These are phyloP conservation scores for Lagopus muta DNA, from an alignment of 2,113 vertebrate genomes.

Conservation along the genomic window DNA sequence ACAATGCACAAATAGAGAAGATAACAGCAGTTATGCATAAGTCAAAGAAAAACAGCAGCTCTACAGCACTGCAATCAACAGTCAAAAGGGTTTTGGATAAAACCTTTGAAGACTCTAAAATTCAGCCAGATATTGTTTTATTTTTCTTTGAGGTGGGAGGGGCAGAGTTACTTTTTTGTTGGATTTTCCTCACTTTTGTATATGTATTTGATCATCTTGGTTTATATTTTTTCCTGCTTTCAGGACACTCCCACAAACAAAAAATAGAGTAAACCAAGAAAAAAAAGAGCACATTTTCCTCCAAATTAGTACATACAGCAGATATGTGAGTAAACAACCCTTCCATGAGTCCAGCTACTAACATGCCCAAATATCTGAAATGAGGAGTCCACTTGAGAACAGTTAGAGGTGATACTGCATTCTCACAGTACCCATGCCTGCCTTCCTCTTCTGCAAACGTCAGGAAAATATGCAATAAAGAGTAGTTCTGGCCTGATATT, in stretches of 20 bases:
- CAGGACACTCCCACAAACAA: neutral
- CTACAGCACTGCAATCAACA: neutral
- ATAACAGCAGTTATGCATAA: neutral
- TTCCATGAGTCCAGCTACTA: neutral
- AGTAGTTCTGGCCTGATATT: neutral
- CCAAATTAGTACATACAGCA: neutral
- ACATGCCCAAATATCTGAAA: neutral
- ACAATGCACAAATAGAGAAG: neutral
- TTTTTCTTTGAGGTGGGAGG: neutral
- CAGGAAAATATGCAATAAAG: neutral
- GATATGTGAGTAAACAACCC: neutral
- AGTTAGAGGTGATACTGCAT: neutral
- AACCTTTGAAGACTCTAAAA: neutral
- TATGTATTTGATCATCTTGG: fast-evolving
- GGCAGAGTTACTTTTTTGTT: neutral
- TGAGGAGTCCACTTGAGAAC: neutral
- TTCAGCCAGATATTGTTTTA: neutral
- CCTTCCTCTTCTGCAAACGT: neutral
- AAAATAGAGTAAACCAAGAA: neutral
- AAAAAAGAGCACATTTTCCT: neutral
- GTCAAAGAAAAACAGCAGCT: neutral
- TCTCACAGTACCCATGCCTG: neutral
- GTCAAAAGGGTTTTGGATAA: fast-evolving
- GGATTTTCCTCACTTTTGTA: neutral
- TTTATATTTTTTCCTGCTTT: neutral